These are phyloP conservation scores for Aythya fuligula DNA, from an alignment of 2,797 vertebrate genomes.

Conservation along the genomic window DNA sequence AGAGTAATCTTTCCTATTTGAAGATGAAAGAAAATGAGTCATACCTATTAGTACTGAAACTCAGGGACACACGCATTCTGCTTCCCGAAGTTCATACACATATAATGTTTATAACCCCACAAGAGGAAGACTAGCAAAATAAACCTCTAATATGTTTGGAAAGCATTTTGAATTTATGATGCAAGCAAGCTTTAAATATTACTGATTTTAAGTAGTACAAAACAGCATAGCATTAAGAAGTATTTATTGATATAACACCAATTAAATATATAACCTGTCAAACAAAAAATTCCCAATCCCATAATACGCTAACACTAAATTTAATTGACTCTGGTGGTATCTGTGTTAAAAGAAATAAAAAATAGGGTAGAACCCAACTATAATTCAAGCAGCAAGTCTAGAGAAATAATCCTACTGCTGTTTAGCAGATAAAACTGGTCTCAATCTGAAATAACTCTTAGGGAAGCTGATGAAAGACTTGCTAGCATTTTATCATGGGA, in stretches of 20 bases:
- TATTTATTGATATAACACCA: not conserved
- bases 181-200: not conserved
- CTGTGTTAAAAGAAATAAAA: not conserved
- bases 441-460: not conserved
- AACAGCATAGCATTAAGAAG: fast-evolving
- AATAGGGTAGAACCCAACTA: not conserved
- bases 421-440: not conserved
- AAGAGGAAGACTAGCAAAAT: not conserved
- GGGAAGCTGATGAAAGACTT: not conserved
- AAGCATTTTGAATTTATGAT: not conserved
- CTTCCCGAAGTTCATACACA: not conserved
- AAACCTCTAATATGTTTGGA: not conserved
- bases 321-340: not conserved
- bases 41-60: fast-evolving
- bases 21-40: not conserved
- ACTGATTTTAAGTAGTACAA: not conserved
- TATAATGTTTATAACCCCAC: fast-evolving
- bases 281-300: not conserved
- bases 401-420: not conserved
- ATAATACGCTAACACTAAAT: not conserved
- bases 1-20: not conserved
- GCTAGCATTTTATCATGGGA: not conserved
- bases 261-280: not conserved
- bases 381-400: not conserved
- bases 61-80: not conserved